Conservation (phyloP, 2,113 vertebrate genomes). For the Ancistrus triradiatus region DNA sequence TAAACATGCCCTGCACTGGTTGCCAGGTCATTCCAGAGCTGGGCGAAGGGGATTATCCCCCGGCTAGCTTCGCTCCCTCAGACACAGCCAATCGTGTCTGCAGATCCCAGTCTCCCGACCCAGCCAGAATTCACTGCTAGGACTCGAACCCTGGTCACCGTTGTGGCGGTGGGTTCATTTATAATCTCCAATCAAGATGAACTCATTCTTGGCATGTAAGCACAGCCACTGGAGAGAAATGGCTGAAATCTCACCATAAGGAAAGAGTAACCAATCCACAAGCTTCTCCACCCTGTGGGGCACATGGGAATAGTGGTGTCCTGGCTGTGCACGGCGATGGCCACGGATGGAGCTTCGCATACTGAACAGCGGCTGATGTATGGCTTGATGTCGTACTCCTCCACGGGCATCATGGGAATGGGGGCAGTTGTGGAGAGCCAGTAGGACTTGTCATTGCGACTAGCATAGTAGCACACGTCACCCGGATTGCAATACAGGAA, state of each 20-base stretch:
- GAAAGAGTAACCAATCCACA: conserved; percentile 98
- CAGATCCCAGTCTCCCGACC: too few relatives aligned
- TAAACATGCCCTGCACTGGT: too few relatives aligned
- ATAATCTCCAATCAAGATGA: neutral
- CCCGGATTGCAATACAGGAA: conserved; percentile 98
- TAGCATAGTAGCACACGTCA: conserved; percentile 91
- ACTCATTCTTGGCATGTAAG: too few relatives aligned
- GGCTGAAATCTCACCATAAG: conserved; percentile 79
- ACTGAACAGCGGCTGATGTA: conserved; percentile 97
- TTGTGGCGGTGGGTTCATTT: too few relatives aligned
- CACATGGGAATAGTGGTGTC: conserved; percentile 90
- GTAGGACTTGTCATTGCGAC: conserved; percentile 95
- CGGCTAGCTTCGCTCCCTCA: too few relatives aligned
- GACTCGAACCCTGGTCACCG: too few relatives aligned
- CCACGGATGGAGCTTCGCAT: conserved; percentile 91
- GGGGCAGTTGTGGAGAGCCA: conserved; percentile 95
- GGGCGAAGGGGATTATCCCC: too few relatives aligned
- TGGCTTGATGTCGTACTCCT: conserved; percentile 81
- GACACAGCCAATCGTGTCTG: too few relatives aligned
- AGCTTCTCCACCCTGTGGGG: conserved; percentile 87
- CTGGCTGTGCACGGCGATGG: conserved; percentile 94
- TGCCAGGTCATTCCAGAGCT: too few relatives aligned
- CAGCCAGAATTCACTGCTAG: too few relatives aligned
- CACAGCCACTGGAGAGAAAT: neutral
- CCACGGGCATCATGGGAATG: conserved; percentile 97